Base-by-base conservation (phyloP, 2,888 invertebrate genomes). In the Nomada fabriciana region DNA sequence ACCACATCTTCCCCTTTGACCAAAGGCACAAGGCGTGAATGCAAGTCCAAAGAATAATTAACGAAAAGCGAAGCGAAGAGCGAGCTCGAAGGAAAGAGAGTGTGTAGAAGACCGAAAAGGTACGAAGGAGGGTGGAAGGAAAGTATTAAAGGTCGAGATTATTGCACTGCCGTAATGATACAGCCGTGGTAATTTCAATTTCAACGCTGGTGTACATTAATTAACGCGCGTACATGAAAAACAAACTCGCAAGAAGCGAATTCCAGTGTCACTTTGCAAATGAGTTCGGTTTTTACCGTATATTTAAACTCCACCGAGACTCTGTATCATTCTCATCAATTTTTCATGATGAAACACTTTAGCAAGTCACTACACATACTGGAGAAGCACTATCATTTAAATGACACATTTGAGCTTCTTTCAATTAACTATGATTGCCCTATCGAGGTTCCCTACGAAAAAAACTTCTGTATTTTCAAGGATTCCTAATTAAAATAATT, bases 31-130 rank as follows among this genome's bases (percentile, higher is more conserved):
- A 11, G 18, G 42, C 15, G 25, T 47, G 47, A 53, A 60, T 10
- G 61, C 53, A 76, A 55, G 70, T 63, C 36, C 18, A 2, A 18
- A 13, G 67, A 76, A 78, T 78, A 78, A 75, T 78, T 75, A 75
- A 70, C 57, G 67, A 47, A 29, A 29, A 23, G 36, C 47, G 36
- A 36, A 36, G 36, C 7, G 60, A 11, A 42, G n/a, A 63, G 20
- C 11, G 23, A 64, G 13, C 36, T 13, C 11, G 20, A 69, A 69
- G 20, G 76, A 76, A 73, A 69, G 72, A 25, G 76, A 73, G 76
- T 52, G 55, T 18, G 43, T 50, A 18, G 70, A 55, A 18, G 57
- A 59, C 61, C 69, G 64, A 50, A 73, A 36, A 23, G 73, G 65
- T 55, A 47, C 23, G 50, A 15, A 50, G 15, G 60, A 53, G n/a